A percentile compares a stretch with the other conserved stretches of the same genome.
Conservation (phyloP, 2,797 vertebrate genomes). For the Poliocrania exsul region DNA sequence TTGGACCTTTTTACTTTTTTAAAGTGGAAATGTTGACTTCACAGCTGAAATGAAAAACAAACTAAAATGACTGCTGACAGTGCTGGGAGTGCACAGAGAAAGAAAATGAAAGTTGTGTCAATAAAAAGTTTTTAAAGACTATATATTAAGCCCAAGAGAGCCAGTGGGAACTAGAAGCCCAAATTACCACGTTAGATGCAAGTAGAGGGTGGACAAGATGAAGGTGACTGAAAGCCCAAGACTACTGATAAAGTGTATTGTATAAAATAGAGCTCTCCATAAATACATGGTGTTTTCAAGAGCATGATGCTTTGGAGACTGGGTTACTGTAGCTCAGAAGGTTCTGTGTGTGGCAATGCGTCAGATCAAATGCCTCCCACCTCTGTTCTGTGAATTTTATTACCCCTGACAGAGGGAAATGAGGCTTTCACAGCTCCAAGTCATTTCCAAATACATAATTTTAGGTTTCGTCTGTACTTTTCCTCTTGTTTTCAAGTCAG, state of each 20-base stretch:
- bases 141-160: not conserved
- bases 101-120: constrained; percentile 2
- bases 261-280: not conserved
- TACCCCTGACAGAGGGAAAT: not conserved
- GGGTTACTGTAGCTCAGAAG: not conserved
- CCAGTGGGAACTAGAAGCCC: not conserved
- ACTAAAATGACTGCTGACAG: constrained; percentile 32
- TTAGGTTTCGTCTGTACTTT: not conserved
- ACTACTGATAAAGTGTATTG: not conserved
- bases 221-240: not conserved
- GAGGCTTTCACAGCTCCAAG: not conserved
- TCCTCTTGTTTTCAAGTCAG: not conserved
- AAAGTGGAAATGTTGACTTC: not conserved
- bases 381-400: not conserved
- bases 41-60: not conserved
- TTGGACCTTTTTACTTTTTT: not conserved
- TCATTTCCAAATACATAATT: constrained; percentile 31
- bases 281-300: not conserved
- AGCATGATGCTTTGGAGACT: not conserved
- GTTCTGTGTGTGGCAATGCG: not conserved
- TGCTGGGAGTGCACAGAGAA: not conserved
- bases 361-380: not conserved
- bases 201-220: not conserved
- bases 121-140: constrained; percentile 34
- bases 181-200: not conserved